Conservation (phyloP, 2,888 invertebrate species). For the Brenthis daphne region DNA sequence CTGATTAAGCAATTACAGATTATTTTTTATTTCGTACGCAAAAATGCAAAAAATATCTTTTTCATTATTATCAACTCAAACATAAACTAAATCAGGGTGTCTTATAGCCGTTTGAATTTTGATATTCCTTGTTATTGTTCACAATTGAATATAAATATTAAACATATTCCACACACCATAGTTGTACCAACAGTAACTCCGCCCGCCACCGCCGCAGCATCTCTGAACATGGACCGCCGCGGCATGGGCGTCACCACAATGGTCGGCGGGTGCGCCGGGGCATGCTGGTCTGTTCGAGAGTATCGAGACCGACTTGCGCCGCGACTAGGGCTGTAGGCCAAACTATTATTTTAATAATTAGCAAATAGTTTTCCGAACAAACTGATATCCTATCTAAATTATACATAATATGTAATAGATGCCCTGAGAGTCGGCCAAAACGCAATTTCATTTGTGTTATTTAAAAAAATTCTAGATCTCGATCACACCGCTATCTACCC, state of each 20-base stretch:
- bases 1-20: constrained; percentile 56
- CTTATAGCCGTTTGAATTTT: too few relatives aligned
- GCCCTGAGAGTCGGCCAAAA: too few relatives aligned
- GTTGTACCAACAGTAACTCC: constrained; percentile 99
- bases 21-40: neutral
- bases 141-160: too few relatives aligned
- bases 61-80: neutral
- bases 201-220: constrained; percentile 99
- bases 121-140: too few relatives aligned
- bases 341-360: constrained; percentile 9
- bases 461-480: too few relatives aligned
- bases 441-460: too few relatives aligned
- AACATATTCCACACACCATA: constrained; percentile 80
- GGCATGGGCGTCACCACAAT: constrained; percentile 76
- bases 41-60: neutral
- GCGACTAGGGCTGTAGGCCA: constrained; percentile 36
- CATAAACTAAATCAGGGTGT: too few relatives aligned
- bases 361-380: neutral
- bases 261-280: constrained; percentile 58
- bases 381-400: too few relatives aligned
- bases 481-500: too few relatives aligned
- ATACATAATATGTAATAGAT: too few relatives aligned
- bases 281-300: constrained; percentile 54
- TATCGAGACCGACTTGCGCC: constrained; percentile 48
- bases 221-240: constrained; percentile 93